phyloP scores from a whole-genome alignment of 2,888 invertebrate genomes.

The Troilus luridus region DNA sequence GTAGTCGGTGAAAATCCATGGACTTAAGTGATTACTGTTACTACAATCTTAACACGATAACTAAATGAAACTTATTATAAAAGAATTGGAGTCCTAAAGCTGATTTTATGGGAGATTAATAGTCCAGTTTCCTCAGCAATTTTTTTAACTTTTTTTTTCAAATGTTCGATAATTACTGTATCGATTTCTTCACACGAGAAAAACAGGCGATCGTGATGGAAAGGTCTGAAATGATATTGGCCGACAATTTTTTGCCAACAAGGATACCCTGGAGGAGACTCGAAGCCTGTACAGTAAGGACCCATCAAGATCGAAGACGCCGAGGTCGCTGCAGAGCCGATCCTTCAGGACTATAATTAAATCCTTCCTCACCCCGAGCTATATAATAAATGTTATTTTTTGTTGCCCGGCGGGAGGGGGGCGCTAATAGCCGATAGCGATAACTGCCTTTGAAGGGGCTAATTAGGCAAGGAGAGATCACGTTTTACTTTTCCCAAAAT shows the following conservation, averaged over 20 bases:
- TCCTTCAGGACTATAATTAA: constrained; percentile 11
- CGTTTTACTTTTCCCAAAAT: constrained; percentile 19
- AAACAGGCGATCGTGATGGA: background rate
- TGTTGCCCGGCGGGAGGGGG: background rate
- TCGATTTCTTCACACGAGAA: background rate
- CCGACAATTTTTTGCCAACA: background rate
- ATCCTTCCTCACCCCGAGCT: constrained; percentile 29
- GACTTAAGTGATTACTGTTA: too few species aligned
- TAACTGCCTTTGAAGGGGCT: background rate
- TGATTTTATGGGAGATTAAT: too few species aligned
- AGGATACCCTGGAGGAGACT: background rate
- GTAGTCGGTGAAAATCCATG: too few species aligned
- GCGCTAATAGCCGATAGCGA: background rate
- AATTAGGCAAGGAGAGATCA: background rate
- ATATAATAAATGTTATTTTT: constrained; percentile 40
- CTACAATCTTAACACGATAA: too few species aligned
- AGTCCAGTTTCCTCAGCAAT: too few species aligned
- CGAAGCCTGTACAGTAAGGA: background rate
- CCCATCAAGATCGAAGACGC: background rate
- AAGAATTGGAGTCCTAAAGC: too few species aligned
- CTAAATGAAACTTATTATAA: too few species aligned
- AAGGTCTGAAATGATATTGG: background rate
- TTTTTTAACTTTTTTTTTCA: background rate
- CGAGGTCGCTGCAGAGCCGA: background rate
- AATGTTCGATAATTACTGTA: background rate